Conservation (phyloP, 2,797 vertebrate genomes). For the Enteromius trimaculatus region DNA sequence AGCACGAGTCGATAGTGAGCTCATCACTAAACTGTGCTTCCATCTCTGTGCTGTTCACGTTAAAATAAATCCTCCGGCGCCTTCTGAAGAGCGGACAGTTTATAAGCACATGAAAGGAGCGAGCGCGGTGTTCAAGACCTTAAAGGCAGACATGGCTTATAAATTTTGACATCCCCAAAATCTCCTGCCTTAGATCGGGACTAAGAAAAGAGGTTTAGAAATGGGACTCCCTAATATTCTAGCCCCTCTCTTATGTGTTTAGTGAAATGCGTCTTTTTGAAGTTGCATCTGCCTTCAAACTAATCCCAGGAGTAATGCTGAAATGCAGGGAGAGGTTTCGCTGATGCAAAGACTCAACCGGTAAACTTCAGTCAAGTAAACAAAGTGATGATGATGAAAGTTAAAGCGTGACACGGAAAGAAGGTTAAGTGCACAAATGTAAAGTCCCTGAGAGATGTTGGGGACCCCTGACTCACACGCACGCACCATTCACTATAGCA, state of each 20-base stretch:
- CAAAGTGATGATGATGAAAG: conserved; percentile 22
- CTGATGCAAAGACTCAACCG: not conserved
- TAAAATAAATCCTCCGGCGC: not conserved
- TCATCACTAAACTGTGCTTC: not conserved
- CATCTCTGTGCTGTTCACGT: not conserved
- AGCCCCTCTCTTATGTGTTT: not conserved
- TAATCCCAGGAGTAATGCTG: conserved; percentile 6
- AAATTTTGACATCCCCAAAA: conserved; percentile 27
- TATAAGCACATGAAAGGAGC: conserved; percentile 8
- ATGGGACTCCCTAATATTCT: conserved; percentile 11
- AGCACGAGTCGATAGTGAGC: not conserved
- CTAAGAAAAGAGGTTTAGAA: conserved; percentile 22
- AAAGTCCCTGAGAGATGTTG: conserved; percentile 67
- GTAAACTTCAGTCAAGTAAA: conserved; percentile 37
- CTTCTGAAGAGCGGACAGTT: not conserved
- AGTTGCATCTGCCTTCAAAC: conserved; percentile 18
- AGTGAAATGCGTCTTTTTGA: conserved; percentile 18
- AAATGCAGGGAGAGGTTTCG: conserved; percentile 5
- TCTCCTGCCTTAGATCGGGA: conserved; percentile 13
- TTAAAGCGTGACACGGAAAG: not conserved
- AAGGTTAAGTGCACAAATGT: conserved; percentile 4
- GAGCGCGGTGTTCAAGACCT: conserved; percentile 2
- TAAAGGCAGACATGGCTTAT: conserved; percentile 21
- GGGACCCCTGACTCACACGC: conserved; percentile 52
- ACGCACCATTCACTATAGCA: conserved; percentile 34